Evolutionary conservation across 1,140 invertebrate species (phyloP), one percentile per base, ranked within the genome.

Genomic region (Cydia amplana): DNA sequence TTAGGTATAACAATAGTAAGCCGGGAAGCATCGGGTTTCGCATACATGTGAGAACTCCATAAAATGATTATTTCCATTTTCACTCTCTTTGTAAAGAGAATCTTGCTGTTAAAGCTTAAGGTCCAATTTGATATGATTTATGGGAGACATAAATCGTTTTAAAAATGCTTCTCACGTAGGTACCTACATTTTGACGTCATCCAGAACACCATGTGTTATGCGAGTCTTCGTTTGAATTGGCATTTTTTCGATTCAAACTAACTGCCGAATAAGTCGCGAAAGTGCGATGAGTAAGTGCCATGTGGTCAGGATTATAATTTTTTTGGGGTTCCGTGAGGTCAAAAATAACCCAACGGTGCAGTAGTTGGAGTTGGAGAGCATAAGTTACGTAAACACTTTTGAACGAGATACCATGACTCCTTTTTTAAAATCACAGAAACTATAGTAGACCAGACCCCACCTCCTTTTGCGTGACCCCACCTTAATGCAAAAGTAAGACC

Each of bases 221-320:
- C 55, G 20, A 20, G n/a, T 60, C 49, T 51, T 51, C 14, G 16
- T 51, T 51, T 51, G 16, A 51, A 51, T 10, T 18, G 55, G 55
- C 23, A 51, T 23, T 60, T 60, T 60, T 60, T 60, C 55, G 55
- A 18, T 55, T 55, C 51, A 55, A 23, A 60, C 18, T 5, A 20
- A 60, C 55, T 60, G 55, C 55, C 55, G 6, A 18, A 60, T 60
- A 60, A 23, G 55, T 60, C 20, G 55, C 20, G 55, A 60, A 60
- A 60, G 55, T 60, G 55, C 55, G 55, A 60, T 60, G 55, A 60
- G 55, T 55, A 60, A 60, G 55, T 20, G 55, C 55, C 55, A 60
- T 60, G 55, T 60, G 55, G 55, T 60, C 55, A 23, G n/a, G 55
- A 60, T 60, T 60, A 60, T 60, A 0, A 20, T 2, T 51, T 60